Base-by-base conservation (phyloP, 2,888 invertebrate species). In the Chaetogeoica ovagalla region DNA sequence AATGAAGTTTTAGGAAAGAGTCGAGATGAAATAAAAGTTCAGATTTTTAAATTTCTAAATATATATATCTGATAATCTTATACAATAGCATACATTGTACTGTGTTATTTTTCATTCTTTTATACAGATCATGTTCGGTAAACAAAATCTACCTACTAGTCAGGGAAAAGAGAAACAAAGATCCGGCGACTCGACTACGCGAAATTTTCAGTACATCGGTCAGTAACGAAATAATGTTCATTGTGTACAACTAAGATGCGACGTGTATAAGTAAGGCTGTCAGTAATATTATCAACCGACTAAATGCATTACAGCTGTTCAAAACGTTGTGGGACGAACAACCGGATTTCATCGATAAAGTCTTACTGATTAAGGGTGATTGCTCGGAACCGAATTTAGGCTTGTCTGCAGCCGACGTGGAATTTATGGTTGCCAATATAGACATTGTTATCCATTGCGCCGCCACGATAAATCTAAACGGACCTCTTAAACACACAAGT, bases 391-490 rank as follows among this genome's bases (percentile, higher is more conserved):
- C 91, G 0, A 91, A 90, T 0, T 86, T 93, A 4, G 92, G 92
- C 0, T 86, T 92, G 48, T 89, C 88, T 0, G 85, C 89, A 0
- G 87, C 87, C 8, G 91, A 92, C 84, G 89, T 91, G 83, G 88
- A 90, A 83, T 88, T 87, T 81, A 86, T 92, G 7, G 87, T 88
- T 0, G 72, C 55, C 21, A 69, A 82, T 11, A 73, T 81, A 15
- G 86, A 88, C 73, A 87, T 91, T 79, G 90, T 93, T 17, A 92
- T 97, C 86, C 96, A 97, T 85, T 92, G 93, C 15, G 97, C 97
- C 0, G 97, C 97, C 0, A 96, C 96, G 0, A 94, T 97, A 6
- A 91, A 91, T 84, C 95, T 96, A 84, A 94, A 95, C 86, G 95
- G 95, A 85, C 91, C 91, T 65, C 87, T 96, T 0, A 90, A 91